Base-by-base conservation (phyloP, 2,797 vertebrate genomes). In the Oryzias sinensis region DNA sequence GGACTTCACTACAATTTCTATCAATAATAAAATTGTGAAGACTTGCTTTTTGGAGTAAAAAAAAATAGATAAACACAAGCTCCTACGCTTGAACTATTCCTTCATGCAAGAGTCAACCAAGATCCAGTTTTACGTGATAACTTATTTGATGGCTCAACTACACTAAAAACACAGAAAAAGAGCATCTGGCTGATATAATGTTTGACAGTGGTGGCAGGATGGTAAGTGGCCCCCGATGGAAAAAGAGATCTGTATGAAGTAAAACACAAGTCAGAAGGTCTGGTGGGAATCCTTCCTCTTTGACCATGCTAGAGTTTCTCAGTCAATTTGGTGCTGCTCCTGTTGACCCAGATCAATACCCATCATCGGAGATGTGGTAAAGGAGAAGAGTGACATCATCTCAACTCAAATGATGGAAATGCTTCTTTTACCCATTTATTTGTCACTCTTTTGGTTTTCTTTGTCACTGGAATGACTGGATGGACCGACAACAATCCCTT, bases 341-440 rank as follows among this genome's bases (percentile, higher is more conserved):
- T 59, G 80, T 59, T 85, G 83, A 85, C 81, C 75, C 64, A 59
- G 82, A 89, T 90, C 89, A 81, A 91, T 88, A 83, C 43, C 61
- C 71, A 80, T 82, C 82, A 83, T 83, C 68, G 72, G 76, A 81
- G 78, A 74, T 62, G 74, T 67, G 66, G 72, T 83, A 77, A 80
- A 76, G 74, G 70, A 84, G 77, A 70, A 51, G 81, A 84, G 81
- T 88, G 77, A 86, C 74, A 81, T 88, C 84, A 87, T 80, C 73
- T 81, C 62, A 70, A 62, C 49, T 75, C 77, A 59, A 70, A 46
- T n/a, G 41, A 66, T 70, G 70, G 24, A 67, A 69, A 63, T 44
- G 52, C 52, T 65, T 74, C 59, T 76, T 70, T 56, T 60, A 11
- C 2, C 13, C 11, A 37, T 11, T 37, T 37, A 33, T 33, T 9